These are phyloP conservation scores for Parazoanthus atlanticus DNA, from an alignment of 92 coral and sea anemone species.

Conservation along the genomic window DNA sequence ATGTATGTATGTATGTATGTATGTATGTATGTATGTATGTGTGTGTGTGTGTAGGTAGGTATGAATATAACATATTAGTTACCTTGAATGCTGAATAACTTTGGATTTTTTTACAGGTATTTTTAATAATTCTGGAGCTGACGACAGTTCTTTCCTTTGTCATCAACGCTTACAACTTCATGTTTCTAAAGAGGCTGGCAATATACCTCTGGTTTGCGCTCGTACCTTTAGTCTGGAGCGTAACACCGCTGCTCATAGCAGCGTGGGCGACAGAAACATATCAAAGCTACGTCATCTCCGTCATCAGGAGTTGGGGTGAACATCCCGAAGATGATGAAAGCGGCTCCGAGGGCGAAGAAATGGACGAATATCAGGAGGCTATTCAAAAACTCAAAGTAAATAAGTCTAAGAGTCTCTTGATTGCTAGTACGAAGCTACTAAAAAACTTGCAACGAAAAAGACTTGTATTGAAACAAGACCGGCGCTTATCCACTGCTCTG, in stretches of 20 bases:
- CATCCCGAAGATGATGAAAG: slow-evolving; percentile 94
- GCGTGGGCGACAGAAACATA: slow-evolving; percentile 99
- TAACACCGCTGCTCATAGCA: slow-evolving; percentile 89
- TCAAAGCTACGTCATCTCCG: slow-evolving; percentile 84
- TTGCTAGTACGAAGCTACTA: slow-evolving; percentile 83
- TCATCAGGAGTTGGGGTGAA: slow-evolving; percentile 96
- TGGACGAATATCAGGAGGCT: slow-evolving; percentile 91
- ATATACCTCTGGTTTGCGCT: slow-evolving; percentile 92
- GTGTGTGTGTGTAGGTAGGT: too few relatives aligned
- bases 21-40: too few relatives aligned
- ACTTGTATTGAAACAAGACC: slow-evolving; percentile 76
- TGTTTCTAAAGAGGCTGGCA: slow-evolving; percentile 84
- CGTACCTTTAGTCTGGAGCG: slow-evolving; percentile 92
- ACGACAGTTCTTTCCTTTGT: slow-evolving; percentile 91
- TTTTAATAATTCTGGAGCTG: slow-evolving; percentile 84
- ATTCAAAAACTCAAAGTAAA: slow-evolving; percentile 80
- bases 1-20: too few relatives aligned
- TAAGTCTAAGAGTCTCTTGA: slow-evolving; percentile 78
- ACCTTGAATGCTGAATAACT: background rate
- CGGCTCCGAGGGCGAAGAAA: slow-evolving; percentile 85
- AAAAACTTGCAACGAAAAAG: slow-evolving; percentile 76
- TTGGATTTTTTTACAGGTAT: slow-evolving; percentile 57
- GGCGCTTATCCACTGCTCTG: slow-evolving; percentile 70
- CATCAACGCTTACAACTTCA: slow-evolving; percentile 93
- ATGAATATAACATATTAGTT: too few relatives aligned